Percentiles rank a stretch among this genome's conserved stretches.
Evolutionary conservation across 2,888 invertebrate species (phyloP).

Genomic region (Amorpha juglandis): DNA sequence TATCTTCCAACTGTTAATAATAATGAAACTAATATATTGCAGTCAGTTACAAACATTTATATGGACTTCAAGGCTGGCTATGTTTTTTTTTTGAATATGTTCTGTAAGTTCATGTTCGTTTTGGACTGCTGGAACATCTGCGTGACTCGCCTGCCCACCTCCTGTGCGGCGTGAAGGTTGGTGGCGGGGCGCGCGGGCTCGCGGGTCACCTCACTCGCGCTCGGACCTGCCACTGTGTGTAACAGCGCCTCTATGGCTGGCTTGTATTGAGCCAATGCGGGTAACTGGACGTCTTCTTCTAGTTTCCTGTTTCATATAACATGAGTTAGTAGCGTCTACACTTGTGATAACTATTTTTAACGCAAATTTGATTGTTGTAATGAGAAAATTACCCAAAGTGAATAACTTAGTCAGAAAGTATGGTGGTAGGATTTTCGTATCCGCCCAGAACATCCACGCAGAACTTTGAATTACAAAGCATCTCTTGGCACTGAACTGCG

Average conservation of each 20-base stretch:
- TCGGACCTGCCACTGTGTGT: conserved; percentile 45
- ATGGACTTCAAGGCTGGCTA: conserved; percentile 42
- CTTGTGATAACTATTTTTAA: too few species aligned
- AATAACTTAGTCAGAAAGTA: too few species aligned
- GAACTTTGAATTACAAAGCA: too few species aligned
- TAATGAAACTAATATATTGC: background rate
- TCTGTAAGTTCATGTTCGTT: conserved; percentile 75
- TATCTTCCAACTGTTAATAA: too few species aligned
- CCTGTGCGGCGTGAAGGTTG: conserved; percentile 70
- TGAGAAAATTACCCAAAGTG: too few species aligned
- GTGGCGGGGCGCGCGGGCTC: conserved; percentile 51
- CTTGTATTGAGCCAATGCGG: conserved; percentile 64
- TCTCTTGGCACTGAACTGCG: too few species aligned
- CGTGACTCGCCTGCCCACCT: conserved; percentile 75
- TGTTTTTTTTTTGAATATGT: conserved; percentile 80
- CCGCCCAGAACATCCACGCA: too few species aligned
- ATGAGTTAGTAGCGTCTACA: too few species aligned
- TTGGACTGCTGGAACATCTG: conserved; percentile 80
- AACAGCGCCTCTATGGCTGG: conserved; percentile 71
- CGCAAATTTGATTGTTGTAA: too few species aligned
- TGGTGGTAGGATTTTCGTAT: too few species aligned
- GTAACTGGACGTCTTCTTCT: conserved; percentile 70
- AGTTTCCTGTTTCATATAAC: conserved; percentile 61
- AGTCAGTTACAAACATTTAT: background rate
- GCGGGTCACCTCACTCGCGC: conserved; percentile 32